These are phyloP conservation scores for Meloidogyne floridensis DNA, from an alignment of 1,140 invertebrate species.

Conservation along the genomic window DNA sequence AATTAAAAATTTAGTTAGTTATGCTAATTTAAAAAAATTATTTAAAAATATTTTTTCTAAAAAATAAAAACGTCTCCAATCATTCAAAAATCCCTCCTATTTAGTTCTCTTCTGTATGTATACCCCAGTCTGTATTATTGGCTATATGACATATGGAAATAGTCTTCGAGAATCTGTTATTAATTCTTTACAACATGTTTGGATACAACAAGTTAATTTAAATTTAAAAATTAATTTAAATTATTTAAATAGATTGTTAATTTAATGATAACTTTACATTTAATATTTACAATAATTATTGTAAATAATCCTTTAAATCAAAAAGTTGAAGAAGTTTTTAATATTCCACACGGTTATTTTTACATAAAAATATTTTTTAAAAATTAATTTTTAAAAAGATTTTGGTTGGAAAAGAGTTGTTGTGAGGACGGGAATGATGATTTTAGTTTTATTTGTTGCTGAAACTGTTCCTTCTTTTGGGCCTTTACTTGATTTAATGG, in stretches of 20 bases:
- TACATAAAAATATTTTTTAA: background rate
- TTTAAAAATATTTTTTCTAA: no score
- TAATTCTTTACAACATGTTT: slow-evolving; percentile 56
- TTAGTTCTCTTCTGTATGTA: slow-evolving; percentile 62
- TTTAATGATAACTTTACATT: slow-evolving; percentile 62
- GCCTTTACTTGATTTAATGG: slow-evolving; percentile 82
- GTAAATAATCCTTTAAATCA: slow-evolving; percentile 63
- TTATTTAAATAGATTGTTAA: slow-evolving; percentile 45
- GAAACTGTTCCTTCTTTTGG: slow-evolving; percentile 84
- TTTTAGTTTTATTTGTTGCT: slow-evolving; percentile 76
- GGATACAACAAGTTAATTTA: slow-evolving; percentile 58
- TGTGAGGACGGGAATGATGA: slow-evolving; percentile 76
- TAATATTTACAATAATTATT: slow-evolving; percentile 62
- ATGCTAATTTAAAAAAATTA: no score
- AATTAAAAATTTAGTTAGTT: no score
- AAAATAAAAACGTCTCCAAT: no score
- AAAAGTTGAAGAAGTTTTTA: slow-evolving; percentile 62
- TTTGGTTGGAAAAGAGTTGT: slow-evolving; percentile 79
- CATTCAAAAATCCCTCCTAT: slow-evolving; percentile 11
- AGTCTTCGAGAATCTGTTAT: slow-evolving; percentile 62
- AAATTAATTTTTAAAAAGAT: slow-evolving; percentile 70
- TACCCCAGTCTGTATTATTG: slow-evolving; percentile 57
- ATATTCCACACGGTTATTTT: slow-evolving; percentile 55
- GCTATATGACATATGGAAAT: slow-evolving; percentile 61
- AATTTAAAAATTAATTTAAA: no score